Evolutionary conservation across 2,113 vertebrate genomes (phyloP), one percentile per base, ranked within the genome.

Genomic region (Serilophus lunatus): DNA sequence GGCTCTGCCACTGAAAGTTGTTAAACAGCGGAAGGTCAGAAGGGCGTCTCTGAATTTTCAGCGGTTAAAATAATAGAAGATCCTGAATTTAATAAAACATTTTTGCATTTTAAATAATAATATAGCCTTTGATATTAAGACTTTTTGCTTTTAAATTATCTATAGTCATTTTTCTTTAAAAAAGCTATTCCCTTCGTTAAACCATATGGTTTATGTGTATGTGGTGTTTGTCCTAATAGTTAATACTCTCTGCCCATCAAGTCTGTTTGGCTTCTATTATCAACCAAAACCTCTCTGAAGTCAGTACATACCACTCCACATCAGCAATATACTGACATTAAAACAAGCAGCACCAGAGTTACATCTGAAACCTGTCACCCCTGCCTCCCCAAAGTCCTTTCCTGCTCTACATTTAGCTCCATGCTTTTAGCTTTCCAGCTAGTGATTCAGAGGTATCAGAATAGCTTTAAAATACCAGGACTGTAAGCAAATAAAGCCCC

Each of bases 31-130:
- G 13, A 70, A 86, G 56, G 71, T 60, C 71, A 81, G 64, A 93
- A 72, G 51, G 65, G 57, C 42, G 81, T 13, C 47, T 86, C 82
- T 88, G 71, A 90, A 78, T 64, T 83, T 80, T 60, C 45, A 86
- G 17, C 51, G 81, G 38, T 33, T n/a, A 53, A 76, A 89, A 7
- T 26, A 79, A 57, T 49, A 86, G 56, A 54, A 90, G 33, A 70
- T 18, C 16, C 15, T 75, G 56, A 90, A 74, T 40, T 72, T 35
- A 63, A 44, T 36, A 80, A 14, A 76, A 35, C 13, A 51, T 70
- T 91, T 47, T 56, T 22, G 42, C 22, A 79, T 70, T 88, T 89
- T 23, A 95, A 82, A 69, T 60, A 63, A 33, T 5, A 12, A 38
- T 25, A n/a, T 4, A 42, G 10, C 13, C 18, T 65, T 80, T 93